Conservation (phyloP, 2,797 vertebrate genomes). For the Prionace glauca region DNA sequence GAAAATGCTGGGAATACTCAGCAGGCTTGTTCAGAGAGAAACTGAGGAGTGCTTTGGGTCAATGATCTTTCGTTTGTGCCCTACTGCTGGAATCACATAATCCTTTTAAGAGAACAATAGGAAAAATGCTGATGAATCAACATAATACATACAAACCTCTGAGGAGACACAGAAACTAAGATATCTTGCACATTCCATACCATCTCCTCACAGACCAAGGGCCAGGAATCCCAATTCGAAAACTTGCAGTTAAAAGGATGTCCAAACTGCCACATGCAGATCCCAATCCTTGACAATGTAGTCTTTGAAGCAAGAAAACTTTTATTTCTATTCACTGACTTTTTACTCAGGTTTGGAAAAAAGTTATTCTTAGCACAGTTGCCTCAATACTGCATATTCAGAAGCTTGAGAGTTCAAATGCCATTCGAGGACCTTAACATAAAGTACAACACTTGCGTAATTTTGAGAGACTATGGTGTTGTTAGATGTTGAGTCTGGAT, state of each 20-base stretch:
- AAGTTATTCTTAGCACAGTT: neutral
- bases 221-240: neutral
- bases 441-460: neutral
- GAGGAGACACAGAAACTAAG: too few species aligned
- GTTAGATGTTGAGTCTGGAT: neutral
- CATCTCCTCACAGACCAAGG: too few species aligned
- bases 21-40: neutral
- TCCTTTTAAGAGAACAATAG: neutral
- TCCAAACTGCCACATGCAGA: neutral
- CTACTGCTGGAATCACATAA: too few species aligned
- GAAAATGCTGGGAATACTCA: neutral
- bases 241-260: neutral
- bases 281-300: neutral
- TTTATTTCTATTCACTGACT: neutral
- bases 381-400: neutral
- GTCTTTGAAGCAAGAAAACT: neutral
- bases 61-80: too few species aligned
- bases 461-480: neutral
- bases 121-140: neutral
- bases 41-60: neutral
- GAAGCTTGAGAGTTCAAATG: neutral
- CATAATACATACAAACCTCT: neutral
- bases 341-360: neutral
- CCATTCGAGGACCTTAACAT: neutral
- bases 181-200: too few species aligned